phyloP scores from a whole-genome alignment of 2,797 vertebrate genomes.

The Coracias cyanogaster region DNA sequence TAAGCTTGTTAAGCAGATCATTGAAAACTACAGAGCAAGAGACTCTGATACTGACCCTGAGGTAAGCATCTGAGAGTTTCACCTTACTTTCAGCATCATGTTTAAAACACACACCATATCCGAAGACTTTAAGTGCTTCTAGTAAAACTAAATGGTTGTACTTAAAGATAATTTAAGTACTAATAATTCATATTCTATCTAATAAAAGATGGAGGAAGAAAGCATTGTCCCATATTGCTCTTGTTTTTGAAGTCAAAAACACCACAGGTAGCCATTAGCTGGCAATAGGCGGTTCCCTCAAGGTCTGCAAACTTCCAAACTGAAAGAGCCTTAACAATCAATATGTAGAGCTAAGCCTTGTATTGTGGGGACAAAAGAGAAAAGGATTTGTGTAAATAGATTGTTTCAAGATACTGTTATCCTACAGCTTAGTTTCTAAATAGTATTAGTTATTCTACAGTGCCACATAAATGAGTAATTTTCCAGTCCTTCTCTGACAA shows the following conservation, averaged over 20 bases:
- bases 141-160: background rate
- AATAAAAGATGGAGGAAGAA: background rate
- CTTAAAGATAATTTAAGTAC: background rate
- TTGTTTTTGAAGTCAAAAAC: background rate
- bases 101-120: background rate
- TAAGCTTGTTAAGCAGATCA: background rate
- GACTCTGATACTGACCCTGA: background rate
- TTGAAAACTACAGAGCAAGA: background rate
- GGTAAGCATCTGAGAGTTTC: background rate
- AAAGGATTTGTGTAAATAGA: background rate
- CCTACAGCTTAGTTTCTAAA: background rate
- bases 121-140: background rate
- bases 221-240: background rate
- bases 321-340: background rate
- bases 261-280: background rate
- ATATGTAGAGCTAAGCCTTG: background rate
- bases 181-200: background rate
- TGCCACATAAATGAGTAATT: background rate
- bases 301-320: background rate
- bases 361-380: background rate
- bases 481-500: background rate
- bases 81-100: background rate
- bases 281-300: background rate
- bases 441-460: background rate
- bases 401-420: background rate